phyloP scores from a whole-genome alignment of 2,113 vertebrate species.

The Neolamprologus tretocephalus region DNA sequence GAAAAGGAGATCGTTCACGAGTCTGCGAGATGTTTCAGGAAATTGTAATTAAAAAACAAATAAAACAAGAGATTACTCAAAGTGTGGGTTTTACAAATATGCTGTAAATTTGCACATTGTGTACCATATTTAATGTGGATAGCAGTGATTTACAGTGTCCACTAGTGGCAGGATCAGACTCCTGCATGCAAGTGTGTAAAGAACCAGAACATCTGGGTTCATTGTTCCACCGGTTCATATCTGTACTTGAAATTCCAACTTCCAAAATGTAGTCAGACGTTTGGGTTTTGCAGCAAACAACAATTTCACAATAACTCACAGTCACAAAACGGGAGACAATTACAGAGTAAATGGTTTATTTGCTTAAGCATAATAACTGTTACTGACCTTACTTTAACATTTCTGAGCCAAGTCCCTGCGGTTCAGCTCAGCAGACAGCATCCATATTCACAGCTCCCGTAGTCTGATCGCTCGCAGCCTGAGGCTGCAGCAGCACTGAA shows the following conservation, averaged over 20 bases:
- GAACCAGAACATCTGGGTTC: neutral
- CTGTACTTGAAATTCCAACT: neutral
- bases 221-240: too few relatives aligned
- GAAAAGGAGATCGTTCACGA: neutral
- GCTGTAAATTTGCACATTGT: neutral
- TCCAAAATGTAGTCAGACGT: neutral
- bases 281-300: neutral
- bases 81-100: too few relatives aligned
- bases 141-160: constrained; percentile 1
- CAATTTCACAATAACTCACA: neutral
- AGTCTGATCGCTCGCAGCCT: neutral
- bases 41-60: neutral
- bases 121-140: neutral
- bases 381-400: constrained; percentile 8
- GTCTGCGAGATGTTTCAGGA: neutral
- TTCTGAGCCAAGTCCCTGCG: neutral
- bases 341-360: neutral
- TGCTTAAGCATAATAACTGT: neutral
- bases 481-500: constrained; percentile 4
- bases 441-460: constrained; percentile 11
- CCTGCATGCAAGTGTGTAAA: neutral
- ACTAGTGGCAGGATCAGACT: neutral
- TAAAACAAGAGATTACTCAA: neutral
- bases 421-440: neutral
- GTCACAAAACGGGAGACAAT: neutral